phyloP scores from a whole-genome alignment of 2,113 vertebrate species.

The Tachysurus vachellii region DNA sequence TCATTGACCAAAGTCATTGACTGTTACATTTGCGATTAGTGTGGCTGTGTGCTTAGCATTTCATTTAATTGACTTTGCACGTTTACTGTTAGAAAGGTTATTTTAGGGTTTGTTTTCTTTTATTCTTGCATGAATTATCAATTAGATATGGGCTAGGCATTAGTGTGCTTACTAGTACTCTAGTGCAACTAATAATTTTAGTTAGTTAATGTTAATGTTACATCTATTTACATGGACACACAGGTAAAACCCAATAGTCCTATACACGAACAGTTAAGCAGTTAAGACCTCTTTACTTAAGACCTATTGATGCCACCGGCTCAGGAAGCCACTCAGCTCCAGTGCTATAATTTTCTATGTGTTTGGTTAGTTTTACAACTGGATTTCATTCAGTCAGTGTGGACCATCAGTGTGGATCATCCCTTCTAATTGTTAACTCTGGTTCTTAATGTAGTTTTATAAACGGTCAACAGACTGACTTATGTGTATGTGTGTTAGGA shows the following conservation, averaged over 20 bases:
- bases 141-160: neutral
- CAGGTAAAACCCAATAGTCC: neutral
- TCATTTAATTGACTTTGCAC: neutral
- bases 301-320: neutral
- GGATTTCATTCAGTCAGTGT: conserved; percentile 4
- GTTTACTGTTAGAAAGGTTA: neutral
- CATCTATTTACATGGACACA: neutral
- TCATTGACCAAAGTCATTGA: neutral
- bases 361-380: neutral
- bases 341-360: neutral
- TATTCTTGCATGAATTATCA: neutral
- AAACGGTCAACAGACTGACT: neutral
- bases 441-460: neutral
- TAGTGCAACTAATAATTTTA: no score
- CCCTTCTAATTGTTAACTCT: neutral
- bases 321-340: neutral
- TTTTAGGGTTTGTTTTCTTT: neutral
- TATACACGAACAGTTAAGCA: neutral
- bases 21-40: no score
- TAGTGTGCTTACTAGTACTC: neutral
- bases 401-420: no score
- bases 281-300: neutral
- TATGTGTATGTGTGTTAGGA: neutral
- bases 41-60: neutral
- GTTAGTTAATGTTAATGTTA: neutral